Conservation (phyloP, 2,888 invertebrate genomes). For the Drosophila mercatorum region DNA sequence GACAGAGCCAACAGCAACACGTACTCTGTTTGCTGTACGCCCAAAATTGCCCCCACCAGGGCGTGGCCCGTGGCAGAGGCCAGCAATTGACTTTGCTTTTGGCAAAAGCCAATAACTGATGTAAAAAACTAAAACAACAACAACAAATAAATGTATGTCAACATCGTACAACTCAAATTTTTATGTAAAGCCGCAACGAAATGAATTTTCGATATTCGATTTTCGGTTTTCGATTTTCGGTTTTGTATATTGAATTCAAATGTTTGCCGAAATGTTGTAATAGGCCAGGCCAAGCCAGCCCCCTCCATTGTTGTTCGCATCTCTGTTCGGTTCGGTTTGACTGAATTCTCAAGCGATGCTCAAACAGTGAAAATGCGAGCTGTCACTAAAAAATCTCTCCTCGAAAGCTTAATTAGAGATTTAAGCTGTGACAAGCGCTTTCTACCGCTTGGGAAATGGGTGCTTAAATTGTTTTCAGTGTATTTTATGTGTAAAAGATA, state of each 20-base stretch:
- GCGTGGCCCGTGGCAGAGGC: slow-evolving; percentile 43
- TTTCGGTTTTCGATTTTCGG: slow-evolving; percentile 9
- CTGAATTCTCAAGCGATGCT: slow-evolving; percentile 31
- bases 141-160: slow-evolving; percentile 46
- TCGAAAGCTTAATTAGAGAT: background rate
- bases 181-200: slow-evolving; percentile 41
- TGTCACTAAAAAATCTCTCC: slow-evolving; percentile 6
- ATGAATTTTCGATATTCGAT: slow-evolving; percentile 15
- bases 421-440: background rate
- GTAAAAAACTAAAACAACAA: slow-evolving; percentile 26
- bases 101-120: slow-evolving; percentile 52
- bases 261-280: slow-evolving; percentile 67
- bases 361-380: slow-evolving; percentile 7
- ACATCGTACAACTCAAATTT: slow-evolving; percentile 43
- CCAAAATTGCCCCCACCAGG: background rate
- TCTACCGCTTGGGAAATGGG: background rate
- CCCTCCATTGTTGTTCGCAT: slow-evolving; percentile 35
- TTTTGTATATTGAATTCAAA: slow-evolving; percentile 29
- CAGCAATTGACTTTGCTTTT: slow-evolving; percentile 59
- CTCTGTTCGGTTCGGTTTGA: background rate
- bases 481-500: background rate
- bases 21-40: slow-evolving; percentile 46
- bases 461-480: background rate
- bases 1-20: slow-evolving; percentile 55
- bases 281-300: slow-evolving; percentile 3